Conservation (phyloP, 2,797 vertebrate genomes). For the Typhlichthys subterraneus region DNA sequence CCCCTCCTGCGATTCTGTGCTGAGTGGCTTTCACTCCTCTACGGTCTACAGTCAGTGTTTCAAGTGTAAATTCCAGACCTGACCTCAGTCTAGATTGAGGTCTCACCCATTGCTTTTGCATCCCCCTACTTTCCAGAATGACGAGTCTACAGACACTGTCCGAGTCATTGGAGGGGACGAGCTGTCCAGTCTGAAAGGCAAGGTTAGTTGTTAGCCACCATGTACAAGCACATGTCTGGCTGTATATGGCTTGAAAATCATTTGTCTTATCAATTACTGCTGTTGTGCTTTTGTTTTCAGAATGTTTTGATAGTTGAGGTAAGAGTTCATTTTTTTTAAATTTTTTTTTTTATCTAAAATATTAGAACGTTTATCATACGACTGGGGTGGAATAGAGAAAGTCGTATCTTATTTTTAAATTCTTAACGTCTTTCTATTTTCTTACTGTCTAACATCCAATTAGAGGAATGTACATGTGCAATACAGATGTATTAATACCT, state of each 20-base stretch:
- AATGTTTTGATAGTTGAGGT: constrained; percentile 90
- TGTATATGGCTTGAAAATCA: not conserved
- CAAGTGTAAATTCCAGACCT: too few relatives aligned
- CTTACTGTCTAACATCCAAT: too few relatives aligned
- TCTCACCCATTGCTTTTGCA: constrained; percentile 10
- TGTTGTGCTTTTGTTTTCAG: constrained; percentile 58
- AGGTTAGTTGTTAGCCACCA: constrained; percentile 62
- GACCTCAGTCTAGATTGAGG: not conserved
- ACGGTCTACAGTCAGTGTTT: too few relatives aligned
- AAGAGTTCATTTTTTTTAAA: constrained; percentile 55
- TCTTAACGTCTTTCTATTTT: too few relatives aligned
- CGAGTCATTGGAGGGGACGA: constrained; percentile 83
- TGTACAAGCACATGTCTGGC: not conserved
- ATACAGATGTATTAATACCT: too few relatives aligned
- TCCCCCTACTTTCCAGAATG: constrained; percentile 65
- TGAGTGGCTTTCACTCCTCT: too few relatives aligned
- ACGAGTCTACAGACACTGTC: constrained; percentile 77
- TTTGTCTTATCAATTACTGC: constrained; percentile 2
- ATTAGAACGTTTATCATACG: too few relatives aligned
- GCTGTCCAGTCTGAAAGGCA: constrained; percentile 76
- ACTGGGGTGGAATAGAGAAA: too few relatives aligned
- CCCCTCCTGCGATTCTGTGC: too few relatives aligned
- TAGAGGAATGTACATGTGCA: too few relatives aligned
- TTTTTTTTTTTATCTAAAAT: not conserved
- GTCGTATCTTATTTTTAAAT: too few relatives aligned